Conservation (phyloP, 2,797 vertebrate genomes). For the Caiman crocodilus region DNA sequence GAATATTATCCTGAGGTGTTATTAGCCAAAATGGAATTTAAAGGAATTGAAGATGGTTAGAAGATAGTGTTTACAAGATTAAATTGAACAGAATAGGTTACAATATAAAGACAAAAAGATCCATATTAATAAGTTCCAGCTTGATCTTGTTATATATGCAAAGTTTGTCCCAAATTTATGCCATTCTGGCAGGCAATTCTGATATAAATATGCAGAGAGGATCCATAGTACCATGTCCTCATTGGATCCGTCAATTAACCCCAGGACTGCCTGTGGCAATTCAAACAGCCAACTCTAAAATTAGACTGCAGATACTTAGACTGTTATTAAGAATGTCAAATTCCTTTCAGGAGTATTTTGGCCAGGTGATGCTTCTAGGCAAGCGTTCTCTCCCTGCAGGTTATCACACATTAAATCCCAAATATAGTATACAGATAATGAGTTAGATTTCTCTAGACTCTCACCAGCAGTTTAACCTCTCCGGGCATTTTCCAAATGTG, state of each 20-base stretch:
- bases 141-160: not conserved
- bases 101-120: not conserved
- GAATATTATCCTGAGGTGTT: not conserved
- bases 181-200: not conserved
- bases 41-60: not conserved
- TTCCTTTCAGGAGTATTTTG: not conserved
- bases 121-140: not conserved
- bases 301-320: not conserved
- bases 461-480: not conserved
- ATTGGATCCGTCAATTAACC: not conserved
- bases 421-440: not conserved
- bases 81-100: not conserved
- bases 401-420: not conserved
- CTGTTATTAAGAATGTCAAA: not conserved
- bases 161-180: not conserved
- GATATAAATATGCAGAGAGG: not conserved
- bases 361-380: not conserved
- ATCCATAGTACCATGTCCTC: not conserved
- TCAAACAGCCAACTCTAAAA: not conserved
- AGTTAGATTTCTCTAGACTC: not conserved
- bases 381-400: not conserved
- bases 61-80: not conserved
- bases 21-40: not conserved
- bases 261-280: not conserved
- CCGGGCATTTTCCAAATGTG: not conserved